Evolutionary conservation across 2,888 invertebrate species (phyloP), one percentile per base, ranked within the genome.

Genomic region (Caenorhabditis sp.): DNA sequence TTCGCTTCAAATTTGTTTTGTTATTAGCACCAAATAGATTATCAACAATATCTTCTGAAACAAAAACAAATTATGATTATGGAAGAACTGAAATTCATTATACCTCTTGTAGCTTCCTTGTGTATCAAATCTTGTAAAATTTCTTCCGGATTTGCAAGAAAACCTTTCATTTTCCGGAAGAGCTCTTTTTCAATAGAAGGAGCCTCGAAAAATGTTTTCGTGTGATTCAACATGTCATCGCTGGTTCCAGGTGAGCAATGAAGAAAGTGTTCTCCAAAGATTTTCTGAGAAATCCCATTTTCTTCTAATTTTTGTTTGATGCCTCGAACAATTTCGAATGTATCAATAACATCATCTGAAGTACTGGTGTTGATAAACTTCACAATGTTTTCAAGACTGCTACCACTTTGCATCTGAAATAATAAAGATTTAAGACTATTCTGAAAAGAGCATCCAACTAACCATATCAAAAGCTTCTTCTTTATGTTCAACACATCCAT

Each of bases 141-240:
- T 0, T 74, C 80, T 1, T 65, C 59, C 20, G 70, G 69, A 59
- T 79, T 80, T 10, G 31, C 60, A 53, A 79, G 56, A 63, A 78
- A 80, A 4, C 31, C 20, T 12, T 38, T 66, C 76, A 80, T 80
- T 50, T 64, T 68, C 21, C 59, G 63, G 38, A 76, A 80, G 14
- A 78, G 70, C 14, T 69, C 64, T 58, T 65, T 68, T 21, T 69
- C 71, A n/a, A 25, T 49, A 2, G 65, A 50, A 21, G 59, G 75
- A 8, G 67, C 56, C 17, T 97, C 97, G 88, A 96, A 95, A 88
- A 95, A 96, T 64, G 97, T 91, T 95, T 97, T 95, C 88, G 95
- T 95, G 97, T 97, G 97, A 73, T 96, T 95, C 8, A 99, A 91
- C 75, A 99, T 90, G 89, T 99, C 99, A 86, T 95, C 96, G 14